Base-by-base conservation (phyloP, 2,797 vertebrate species). In the Semotilus atromaculatus region DNA sequence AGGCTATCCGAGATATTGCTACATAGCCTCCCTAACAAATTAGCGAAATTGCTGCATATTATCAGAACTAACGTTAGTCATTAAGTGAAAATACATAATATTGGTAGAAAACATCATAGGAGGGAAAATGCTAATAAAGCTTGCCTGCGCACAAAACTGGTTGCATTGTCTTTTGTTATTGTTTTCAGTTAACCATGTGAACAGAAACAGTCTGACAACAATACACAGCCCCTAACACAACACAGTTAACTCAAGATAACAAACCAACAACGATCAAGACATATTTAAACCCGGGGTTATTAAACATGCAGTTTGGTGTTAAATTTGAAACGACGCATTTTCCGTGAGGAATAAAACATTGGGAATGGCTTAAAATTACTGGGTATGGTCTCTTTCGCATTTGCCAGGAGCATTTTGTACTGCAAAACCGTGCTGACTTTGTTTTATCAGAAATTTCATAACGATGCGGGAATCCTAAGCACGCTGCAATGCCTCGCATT, bases 141-240 rank as follows among this genome's bases (percentile, higher is more conserved):
- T 38, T 38, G 75, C 21, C 13, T 36, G 11, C 7, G 4, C 36
- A 70, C 34, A 40, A 60, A 84, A 48, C 29, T 26, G 31, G 18
- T 45, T 51, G 53, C 66, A 79, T 71, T 78, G 74, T 48, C 53
- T 48, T 53, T 70, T 84, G 83, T 85, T 80, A 64, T 80, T 80
- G 83, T 85, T 85, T 80, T 80, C 76, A 31, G 23, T 48, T 85
- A 76, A 66, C 83, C 82, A 80, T 85, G 76, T 85, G 76, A 81
- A 81, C 48, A 51, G 43, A 55, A 71, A 60, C 75, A 34, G 5
- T 58, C 45, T n/a, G 48, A 60, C 66, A 71, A 78, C 64, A 71
- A 76, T 31, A 77, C 71, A 21, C 62, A 31, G 18, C n/a, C 21
- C 8, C 26, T 3, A 78, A 78, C 64, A 76, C 48, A 77, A 58